Conservation (phyloP, 2,888 invertebrate species). For the Nephrotoma appendiculata region DNA sequence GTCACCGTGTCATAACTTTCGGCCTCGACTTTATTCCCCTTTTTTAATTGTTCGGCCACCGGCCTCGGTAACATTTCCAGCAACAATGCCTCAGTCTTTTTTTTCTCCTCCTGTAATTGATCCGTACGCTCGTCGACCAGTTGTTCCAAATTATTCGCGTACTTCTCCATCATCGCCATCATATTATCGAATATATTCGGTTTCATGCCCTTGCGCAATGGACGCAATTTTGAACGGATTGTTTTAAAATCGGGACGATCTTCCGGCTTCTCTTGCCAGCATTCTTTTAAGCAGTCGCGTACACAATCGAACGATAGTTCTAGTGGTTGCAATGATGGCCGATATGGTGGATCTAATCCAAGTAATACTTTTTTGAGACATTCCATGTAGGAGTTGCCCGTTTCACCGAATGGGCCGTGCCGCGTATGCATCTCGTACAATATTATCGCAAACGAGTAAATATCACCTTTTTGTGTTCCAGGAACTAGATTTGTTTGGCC, state of each 20-base stretch:
- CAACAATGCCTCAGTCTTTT: constrained; percentile 82
- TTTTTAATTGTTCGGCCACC: constrained; percentile 85
- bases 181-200: constrained; percentile 95
- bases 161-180: constrained; percentile 97
- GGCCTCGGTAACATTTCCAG: constrained; percentile 79
- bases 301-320: constrained; percentile 77
- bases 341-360: constrained; percentile 21
- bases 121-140: constrained; percentile 88
- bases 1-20: constrained; percentile 78
- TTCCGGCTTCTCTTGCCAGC: constrained; percentile 72
- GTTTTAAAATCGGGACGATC: constrained; percentile 73
- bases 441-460: constrained; percentile 77
- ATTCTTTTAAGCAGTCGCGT: constrained; percentile 68
- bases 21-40: constrained; percentile 76
- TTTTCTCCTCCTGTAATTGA: constrained; percentile 87
- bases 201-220: constrained; percentile 82
- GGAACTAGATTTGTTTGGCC: constrained; percentile 28
- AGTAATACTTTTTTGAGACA: constrained; percentile 31
- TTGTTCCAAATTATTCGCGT: constrained; percentile 87
- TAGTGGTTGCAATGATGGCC: constrained; percentile 65
- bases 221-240: constrained; percentile 62
- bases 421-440: constrained; percentile 79
- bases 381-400: constrained; percentile 51
- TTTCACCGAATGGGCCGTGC: constrained; percentile 70
- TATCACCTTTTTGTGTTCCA: constrained; percentile 64